phyloP scores from a whole-genome alignment of 2,888 invertebrate genomes.

The Agrenia bidenticulata region DNA sequence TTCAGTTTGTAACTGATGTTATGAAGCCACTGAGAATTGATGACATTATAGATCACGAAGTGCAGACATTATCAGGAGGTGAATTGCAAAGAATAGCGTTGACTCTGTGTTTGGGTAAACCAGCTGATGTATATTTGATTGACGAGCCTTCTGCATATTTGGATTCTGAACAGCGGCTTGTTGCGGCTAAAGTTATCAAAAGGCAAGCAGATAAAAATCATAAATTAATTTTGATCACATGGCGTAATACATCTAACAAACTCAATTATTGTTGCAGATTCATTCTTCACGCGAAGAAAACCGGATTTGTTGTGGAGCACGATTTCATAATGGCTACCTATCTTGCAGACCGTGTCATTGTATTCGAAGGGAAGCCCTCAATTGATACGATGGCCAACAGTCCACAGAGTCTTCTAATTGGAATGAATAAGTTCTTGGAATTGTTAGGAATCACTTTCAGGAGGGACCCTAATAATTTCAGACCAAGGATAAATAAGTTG shows the following conservation, averaged over 20 bases:
- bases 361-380: constrained; percentile 94
- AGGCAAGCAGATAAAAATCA: constrained; percentile 67
- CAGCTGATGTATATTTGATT: constrained; percentile 97
- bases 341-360: constrained; percentile 95
- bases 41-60: constrained; percentile 96
- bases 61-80: constrained; percentile 97
- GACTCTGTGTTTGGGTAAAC: constrained; percentile 94
- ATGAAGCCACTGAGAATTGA: constrained; percentile 98
- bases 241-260: not conserved
- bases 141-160: constrained; percentile 99
- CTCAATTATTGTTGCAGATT: constrained; percentile 65
- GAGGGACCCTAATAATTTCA: constrained; percentile 96
- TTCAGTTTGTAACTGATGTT: constrained; percentile 92
- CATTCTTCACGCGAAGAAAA: constrained; percentile 98
- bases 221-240: constrained; percentile 5
- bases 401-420: constrained; percentile 89
- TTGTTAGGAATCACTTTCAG: constrained; percentile 96
- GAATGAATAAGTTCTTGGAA: constrained; percentile 97
- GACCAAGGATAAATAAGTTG: constrained; percentile 96
- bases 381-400: constrained; percentile 83
- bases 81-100: constrained; percentile 97
- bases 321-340: constrained; percentile 99
- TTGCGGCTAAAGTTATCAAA: constrained; percentile 98
- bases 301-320: constrained; percentile 99
- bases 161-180: constrained; percentile 99